phyloP scores from a whole-genome alignment of 2,888 invertebrate species.

The Lingula anatina region DNA sequence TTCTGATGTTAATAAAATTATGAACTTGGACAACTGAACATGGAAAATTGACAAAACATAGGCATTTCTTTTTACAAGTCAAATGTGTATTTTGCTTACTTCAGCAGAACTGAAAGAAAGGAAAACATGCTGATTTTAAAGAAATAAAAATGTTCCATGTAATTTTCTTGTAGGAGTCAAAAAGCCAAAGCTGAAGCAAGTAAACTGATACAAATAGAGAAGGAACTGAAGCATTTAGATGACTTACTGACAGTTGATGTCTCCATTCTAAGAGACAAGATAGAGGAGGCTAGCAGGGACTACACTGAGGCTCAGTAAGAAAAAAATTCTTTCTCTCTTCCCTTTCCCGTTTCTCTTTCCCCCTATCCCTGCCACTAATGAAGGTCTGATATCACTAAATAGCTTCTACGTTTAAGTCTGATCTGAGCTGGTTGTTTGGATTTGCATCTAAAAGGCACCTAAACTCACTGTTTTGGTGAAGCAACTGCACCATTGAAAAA shows the following conservation, averaged over 20 bases:
- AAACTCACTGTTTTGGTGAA: no score
- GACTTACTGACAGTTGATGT: slow-evolving; percentile 68
- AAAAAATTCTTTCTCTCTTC: neutral
- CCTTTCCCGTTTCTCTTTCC: no score
- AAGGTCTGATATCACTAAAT: no score
- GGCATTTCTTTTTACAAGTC: neutral
- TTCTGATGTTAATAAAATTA: neutral
- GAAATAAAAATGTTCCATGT: neutral
- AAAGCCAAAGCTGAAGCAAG: slow-evolving; percentile 66
- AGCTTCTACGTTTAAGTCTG: no score
- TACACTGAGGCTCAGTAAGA: slow-evolving; percentile 73
- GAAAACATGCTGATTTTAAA: no score
- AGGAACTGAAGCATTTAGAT: slow-evolving; percentile 54
- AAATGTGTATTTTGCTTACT: neutral
- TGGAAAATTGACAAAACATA: no score
- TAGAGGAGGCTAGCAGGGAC: slow-evolving; percentile 68
- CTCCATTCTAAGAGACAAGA: slow-evolving; percentile 68
- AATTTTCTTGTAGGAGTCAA: slow-evolving; percentile 60
- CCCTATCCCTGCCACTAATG: no score
- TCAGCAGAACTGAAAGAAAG: no score
- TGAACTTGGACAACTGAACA: neutral
- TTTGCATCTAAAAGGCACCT: no score
- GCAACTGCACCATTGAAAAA: no score
- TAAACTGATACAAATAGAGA: slow-evolving; percentile 52
- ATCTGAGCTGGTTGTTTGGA: no score